Base-by-base conservation (phyloP, 2,797 vertebrate species). In the Aphelocoma californica region DNA sequence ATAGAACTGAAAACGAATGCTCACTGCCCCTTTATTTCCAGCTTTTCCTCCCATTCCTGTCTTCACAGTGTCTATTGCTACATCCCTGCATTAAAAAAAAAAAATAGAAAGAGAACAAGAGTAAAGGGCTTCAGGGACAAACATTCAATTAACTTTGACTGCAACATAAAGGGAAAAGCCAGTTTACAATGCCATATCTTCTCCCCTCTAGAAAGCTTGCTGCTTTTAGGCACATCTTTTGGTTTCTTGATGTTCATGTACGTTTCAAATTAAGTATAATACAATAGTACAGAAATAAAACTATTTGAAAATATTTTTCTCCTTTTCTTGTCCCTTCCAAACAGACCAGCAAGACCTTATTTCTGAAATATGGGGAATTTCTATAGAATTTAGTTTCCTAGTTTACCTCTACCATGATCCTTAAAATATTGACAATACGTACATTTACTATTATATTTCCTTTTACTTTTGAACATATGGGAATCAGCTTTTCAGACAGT, bases 1-100 rank as follows among this genome's bases (percentile, higher is more conserved):
- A 56, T 98, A 97, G 94, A 98, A 97, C 94, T 98, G 98, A 51
- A 98, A 97, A 80, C 98, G 98, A 95, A 98, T 97, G 95, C 97
- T 98, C 54, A 98, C 98, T 50, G 98, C 98, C 2, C 98, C 98
- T 94, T 98, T 98, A 96, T 98, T 98, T 12, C 98, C 98, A 9
- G 98, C 93, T 97, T 98, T 98, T 38, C 98, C 98, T 71, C 98
- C 98, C 98, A 98, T 98, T 71, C 98, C 98, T 3, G 98, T 98
- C 97, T 98, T 98, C 95, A 98, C 98, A 0, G 98, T 98, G 94
- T 98, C 98, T 13, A 98, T 69, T 34, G 98, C 98, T 94, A 98
- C 95, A 17, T 98, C 98, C 95, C 98, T 98, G 94, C 20, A 92
- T 50, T 67, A 47, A n/a, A 31, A 62, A 74, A 62, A 45, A 21